Evolutionary conservation across 2,113 vertebrate genomes (phyloP).

Genomic region (Chlamydotis undulata): DNA sequence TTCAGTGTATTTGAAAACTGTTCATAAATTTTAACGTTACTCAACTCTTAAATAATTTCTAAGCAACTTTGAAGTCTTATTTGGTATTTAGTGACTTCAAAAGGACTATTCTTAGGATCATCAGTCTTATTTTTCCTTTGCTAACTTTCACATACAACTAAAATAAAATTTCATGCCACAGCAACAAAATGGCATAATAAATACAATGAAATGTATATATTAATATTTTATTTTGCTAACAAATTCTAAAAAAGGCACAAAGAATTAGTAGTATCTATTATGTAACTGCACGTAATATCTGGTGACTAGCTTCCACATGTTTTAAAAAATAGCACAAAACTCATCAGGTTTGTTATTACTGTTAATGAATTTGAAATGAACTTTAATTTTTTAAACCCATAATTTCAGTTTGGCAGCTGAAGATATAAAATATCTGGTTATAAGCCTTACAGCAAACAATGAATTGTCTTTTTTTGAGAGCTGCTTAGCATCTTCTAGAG

Average conservation of each 20-base stretch:
- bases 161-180: not conserved
- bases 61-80: not conserved
- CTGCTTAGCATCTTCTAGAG: not conserved
- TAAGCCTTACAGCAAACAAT: not conserved
- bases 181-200: not conserved
- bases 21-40: not conserved
- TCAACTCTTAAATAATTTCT: not conserved
- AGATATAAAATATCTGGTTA: not conserved
- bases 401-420: not conserved
- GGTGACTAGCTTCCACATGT: not conserved
- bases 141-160: not conserved
- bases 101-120: not conserved
- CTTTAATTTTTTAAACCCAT: not conserved
- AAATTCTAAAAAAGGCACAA: not conserved
- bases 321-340: not conserved
- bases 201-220: not conserved
- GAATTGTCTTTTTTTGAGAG: not conserved
- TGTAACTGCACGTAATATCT: not conserved
- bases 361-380: not conserved
- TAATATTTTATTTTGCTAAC: not conserved
- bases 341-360: not conserved
- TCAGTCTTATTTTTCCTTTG: not conserved
- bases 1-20: not conserved
- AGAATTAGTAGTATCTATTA: not conserved
- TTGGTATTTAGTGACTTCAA: not conserved